These are phyloP conservation scores for Microdon myrmicae DNA, from an alignment of 2,888 invertebrate genomes.

Conservation along the genomic window DNA sequence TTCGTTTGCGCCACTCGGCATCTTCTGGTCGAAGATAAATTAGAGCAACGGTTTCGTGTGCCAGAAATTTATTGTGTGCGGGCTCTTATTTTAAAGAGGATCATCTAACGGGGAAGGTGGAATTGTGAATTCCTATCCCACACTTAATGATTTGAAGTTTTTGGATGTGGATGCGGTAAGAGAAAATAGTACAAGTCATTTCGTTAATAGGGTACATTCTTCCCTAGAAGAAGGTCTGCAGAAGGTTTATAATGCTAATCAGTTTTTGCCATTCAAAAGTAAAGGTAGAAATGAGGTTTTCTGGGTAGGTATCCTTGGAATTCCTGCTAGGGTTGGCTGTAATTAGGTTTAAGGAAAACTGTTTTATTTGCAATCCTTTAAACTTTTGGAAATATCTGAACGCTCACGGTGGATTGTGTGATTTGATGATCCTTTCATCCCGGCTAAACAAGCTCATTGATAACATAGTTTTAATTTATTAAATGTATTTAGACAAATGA, in stretches of 20 bases:
- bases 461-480: too few relatives aligned
- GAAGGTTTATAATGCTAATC: conserved; percentile 22
- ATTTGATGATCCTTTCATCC: too few relatives aligned
- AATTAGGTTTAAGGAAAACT: conserved; percentile 15
- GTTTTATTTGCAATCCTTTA: too few relatives aligned
- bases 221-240: neutral
- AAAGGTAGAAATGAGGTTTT: neutral
- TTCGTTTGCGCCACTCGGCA: conserved; percentile 10
- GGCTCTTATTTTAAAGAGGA: conserved; percentile 6
- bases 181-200: conserved; percentile 25
- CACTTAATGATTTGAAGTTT: conserved; percentile 11
- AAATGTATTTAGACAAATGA: too few relatives aligned
- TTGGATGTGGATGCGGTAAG: neutral
- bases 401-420: too few relatives aligned
- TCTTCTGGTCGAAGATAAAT: conserved; percentile 31
- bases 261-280: conserved; percentile 6
- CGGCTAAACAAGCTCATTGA: too few relatives aligned
- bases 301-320: neutral
- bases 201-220: conserved; percentile 16
- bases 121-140: conserved; percentile 1
- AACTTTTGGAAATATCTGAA: too few relatives aligned
- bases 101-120: conserved; percentile 2
- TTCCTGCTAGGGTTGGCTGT: conserved; percentile 5
- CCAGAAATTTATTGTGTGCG: conserved; percentile 25
- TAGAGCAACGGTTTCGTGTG: conserved; percentile 24